Evolutionary conservation across 1,140 invertebrate species (phyloP), one percentile per base, ranked within the genome.

Genomic region (Drosophila sp.): DNA sequence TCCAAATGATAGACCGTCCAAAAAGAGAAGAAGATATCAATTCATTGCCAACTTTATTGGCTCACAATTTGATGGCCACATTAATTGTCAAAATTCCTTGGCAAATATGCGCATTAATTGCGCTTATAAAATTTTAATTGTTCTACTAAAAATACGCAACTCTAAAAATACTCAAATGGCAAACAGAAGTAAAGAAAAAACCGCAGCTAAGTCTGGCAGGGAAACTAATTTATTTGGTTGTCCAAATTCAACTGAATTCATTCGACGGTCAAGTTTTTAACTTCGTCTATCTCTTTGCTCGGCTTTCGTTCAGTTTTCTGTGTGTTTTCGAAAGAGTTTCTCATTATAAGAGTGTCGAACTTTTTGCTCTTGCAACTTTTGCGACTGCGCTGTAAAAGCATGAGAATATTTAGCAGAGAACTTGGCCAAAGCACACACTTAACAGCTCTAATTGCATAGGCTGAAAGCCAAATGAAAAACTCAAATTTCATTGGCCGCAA

Each of bases 191-290:
- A 36, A 32, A 11, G 25, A 14, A 36, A 53, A 53, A 6, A 14
- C 29, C 11, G n/a, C 7, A 11, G 50, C 32, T 29, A 7, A 32
- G 50, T 53, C 16, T 16, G 1, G 11, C 25, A n/a, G 36, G 11
- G n/a, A 25, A 34, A 71, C 64, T 65, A 69, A 69, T 69, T 62
- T 69, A 69, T 69, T 73, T 62, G 71, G 41, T 48, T 62, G 65
- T 34, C 56, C 64, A 69, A 69, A 62, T 29, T 50, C 21, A 69
- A 73, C 71, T 73, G 57, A 69, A 36, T 29, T 51, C 43, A 16
- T 57, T 21, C n/a, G 5, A 67, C 38, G 36, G 38, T 11, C 50
- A 13, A 36, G 2, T 13, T 25, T 50, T 29, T 9, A 27, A 25
- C 36, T 51, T 53, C 53, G 54, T 4, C 46, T 13, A 27, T 18